These are phyloP conservation scores for Seriola aureovittata DNA, from an alignment of 2,113 vertebrate genomes.

Conservation along the genomic window DNA sequence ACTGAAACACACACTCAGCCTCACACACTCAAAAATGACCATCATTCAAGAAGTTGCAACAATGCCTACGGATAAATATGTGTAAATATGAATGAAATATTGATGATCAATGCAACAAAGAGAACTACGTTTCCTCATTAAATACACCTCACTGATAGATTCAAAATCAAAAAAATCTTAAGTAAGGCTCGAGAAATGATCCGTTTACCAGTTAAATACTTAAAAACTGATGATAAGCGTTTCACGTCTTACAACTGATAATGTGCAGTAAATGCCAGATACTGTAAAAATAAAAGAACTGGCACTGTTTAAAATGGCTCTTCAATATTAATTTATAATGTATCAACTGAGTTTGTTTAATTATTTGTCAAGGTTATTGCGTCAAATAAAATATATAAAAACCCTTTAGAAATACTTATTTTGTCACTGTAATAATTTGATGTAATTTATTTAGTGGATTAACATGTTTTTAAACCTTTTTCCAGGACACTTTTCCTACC, in stretches of 20 bases:
- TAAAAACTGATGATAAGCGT: not conserved
- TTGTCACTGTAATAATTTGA: not conserved
- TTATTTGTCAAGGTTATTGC: not conserved
- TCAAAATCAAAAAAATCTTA: not conserved
- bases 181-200: not conserved
- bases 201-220: not conserved
- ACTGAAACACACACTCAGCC: constrained; percentile 14
- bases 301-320: not conserved
- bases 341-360: not conserved
- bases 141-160: not conserved
- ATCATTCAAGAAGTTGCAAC: not conserved
- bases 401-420: not conserved
- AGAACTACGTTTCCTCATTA: not conserved
- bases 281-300: not conserved
- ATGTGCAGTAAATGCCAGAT: not conserved
- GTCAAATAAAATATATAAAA: not conserved
- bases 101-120: not conserved
- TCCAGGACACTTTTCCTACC: not conserved
- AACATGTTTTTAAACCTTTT: not conserved
- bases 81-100: constrained; percentile 12
- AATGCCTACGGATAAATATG: not conserved
- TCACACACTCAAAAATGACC: constrained; percentile 26
- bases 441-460: not conserved
- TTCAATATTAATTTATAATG: not conserved
- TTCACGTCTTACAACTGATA: not conserved